phyloP scores from a whole-genome alignment of 2,888 invertebrate species.

The Dryobotodes eremita region DNA sequence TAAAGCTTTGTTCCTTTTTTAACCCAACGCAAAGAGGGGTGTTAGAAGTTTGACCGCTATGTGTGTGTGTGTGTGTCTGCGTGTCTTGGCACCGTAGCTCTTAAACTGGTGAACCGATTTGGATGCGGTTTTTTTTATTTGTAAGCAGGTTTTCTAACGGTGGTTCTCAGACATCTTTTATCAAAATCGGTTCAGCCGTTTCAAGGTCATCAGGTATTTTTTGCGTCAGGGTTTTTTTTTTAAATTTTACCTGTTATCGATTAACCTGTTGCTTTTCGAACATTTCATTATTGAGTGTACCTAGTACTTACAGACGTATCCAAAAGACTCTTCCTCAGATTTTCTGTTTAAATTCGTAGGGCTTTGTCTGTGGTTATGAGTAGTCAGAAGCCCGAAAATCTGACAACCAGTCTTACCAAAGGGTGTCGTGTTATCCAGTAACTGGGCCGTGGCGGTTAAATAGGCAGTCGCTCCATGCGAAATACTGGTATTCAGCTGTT shows the following conservation, averaged over 20 bases:
- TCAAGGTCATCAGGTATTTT: too few relatives aligned
- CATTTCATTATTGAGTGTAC: neutral
- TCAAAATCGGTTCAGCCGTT: too few relatives aligned
- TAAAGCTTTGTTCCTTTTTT: conserved; percentile 1
- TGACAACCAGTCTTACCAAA: neutral
- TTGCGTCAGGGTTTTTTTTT: too few relatives aligned
- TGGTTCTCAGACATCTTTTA: too few relatives aligned
- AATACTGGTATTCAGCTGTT: neutral
- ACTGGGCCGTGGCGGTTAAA: neutral
- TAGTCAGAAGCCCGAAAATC: neutral
- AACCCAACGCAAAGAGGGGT: too few relatives aligned
- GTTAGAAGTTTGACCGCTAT: too few relatives aligned
- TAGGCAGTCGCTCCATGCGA: neutral
- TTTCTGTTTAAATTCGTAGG: neutral
- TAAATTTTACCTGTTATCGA: too few relatives aligned
- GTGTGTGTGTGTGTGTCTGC: too few relatives aligned
- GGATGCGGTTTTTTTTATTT: too few relatives aligned
- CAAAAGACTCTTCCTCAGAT: neutral
- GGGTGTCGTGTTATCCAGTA: neutral
- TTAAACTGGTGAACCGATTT: too few relatives aligned
- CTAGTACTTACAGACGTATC: neutral
- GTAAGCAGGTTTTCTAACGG: too few relatives aligned
- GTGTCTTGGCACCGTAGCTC: too few relatives aligned
- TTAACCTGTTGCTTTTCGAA: conserved; percentile 2
- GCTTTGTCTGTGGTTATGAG: neutral